phyloP scores from a whole-genome alignment of 2,888 invertebrate genomes.

The Pseudococcus jackbeardsleyi region DNA sequence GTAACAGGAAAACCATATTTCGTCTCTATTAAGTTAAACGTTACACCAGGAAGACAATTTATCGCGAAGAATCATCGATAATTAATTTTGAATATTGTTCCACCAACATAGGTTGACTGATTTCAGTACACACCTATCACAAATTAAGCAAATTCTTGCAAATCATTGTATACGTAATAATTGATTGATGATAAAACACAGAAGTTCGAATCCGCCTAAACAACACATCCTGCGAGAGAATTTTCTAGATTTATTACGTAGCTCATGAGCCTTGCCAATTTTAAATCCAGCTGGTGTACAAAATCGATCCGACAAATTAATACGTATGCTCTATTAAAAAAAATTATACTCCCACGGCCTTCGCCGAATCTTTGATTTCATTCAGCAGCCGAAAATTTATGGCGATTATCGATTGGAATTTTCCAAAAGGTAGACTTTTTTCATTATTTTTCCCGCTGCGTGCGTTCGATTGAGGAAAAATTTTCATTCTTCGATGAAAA shows the following conservation, averaged over 20 bases:
- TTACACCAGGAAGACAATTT: not conserved
- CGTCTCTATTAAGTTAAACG: not conserved
- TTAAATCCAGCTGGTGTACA: too few relatives aligned
- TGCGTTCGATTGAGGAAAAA: not conserved
- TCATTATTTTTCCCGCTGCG: not conserved
- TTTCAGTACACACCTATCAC: not conserved
- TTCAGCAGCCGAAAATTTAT: not conserved
- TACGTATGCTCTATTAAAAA: too few relatives aligned
- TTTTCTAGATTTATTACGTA: too few relatives aligned
- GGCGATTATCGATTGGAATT: constrained; percentile 13
- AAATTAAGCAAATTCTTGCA: not conserved
- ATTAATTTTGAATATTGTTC: not conserved
- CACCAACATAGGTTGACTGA: not conserved
- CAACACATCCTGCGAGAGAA: not conserved
- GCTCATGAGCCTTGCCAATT: too few relatives aligned
- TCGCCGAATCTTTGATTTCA: not conserved
- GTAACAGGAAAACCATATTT: not conserved
- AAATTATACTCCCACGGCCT: not conserved
- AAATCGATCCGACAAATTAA: too few relatives aligned
- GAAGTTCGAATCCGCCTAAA: not conserved
- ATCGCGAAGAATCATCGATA: not conserved
- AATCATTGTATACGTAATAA: not conserved
- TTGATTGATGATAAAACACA: not conserved
- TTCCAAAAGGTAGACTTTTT: not conserved
- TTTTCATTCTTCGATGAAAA: too few relatives aligned